Conservation (phyloP, 2,888 invertebrate genomes). For the Cerceris rybyensis region DNA sequence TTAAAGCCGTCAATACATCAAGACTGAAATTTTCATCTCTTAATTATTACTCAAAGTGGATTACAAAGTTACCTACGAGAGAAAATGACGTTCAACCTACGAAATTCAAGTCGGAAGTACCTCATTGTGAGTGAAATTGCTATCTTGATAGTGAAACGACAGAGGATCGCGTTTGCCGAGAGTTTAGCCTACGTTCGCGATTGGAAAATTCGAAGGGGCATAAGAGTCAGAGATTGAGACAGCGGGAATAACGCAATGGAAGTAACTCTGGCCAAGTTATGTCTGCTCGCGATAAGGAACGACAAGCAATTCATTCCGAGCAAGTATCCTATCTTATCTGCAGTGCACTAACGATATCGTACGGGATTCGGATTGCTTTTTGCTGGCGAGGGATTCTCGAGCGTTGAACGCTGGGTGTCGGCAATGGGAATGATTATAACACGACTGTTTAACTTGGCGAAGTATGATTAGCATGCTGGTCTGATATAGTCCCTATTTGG, state of each 20-base stretch:
- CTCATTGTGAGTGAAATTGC: too few species aligned
- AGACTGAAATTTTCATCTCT: too few species aligned
- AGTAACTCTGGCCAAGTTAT: conserved; percentile 67
- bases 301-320: conserved; percentile 70
- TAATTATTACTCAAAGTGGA: too few species aligned
- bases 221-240: conserved; percentile 27
- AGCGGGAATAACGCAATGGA: conserved; percentile 35
- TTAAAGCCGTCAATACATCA: too few species aligned
- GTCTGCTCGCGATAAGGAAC: conserved; percentile 69
- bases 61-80: too few species aligned
- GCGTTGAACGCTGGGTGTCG: conserved; percentile 23
- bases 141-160: neutral
- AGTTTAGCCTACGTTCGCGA: neutral
- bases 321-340: conserved; percentile 71
- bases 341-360: conserved; percentile 63
- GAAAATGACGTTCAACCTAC: too few species aligned
- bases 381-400: conserved; percentile 17
- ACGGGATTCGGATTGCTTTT: conserved; percentile 61
- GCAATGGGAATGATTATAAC: conserved; percentile 16
- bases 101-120: neutral
- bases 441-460: conserved; percentile 12
- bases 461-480: neutral
- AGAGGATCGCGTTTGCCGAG: neutral
- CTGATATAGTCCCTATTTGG: neutral
- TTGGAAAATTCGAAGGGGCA: conserved; percentile 38